phyloP scores from a whole-genome alignment of 2,888 invertebrate genomes.

The Phania funesta region DNA sequence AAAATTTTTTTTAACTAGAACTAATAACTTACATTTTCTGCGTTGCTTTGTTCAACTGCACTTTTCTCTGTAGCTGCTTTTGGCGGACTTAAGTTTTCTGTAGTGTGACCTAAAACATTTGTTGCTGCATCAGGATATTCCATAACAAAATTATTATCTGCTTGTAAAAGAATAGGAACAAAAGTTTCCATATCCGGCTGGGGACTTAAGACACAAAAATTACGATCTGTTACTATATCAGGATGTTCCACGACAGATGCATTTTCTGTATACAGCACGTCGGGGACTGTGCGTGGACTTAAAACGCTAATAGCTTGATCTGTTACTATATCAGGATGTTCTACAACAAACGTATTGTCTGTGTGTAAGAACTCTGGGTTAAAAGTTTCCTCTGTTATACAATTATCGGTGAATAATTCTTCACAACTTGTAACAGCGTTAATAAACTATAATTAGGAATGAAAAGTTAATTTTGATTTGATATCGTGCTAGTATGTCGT shows the following conservation, averaged over 20 bases:
- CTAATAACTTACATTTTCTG: not conserved
- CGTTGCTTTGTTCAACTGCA: not conserved
- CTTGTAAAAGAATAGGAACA: not conserved
- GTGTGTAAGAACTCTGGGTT: not conserved
- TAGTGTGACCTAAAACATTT: not conserved
- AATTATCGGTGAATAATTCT: not conserved
- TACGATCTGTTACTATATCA: not conserved
- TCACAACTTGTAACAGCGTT: not conserved
- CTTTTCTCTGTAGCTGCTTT: not conserved
- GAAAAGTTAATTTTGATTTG: not conserved
- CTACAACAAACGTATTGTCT: not conserved
- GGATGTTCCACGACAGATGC: not conserved
- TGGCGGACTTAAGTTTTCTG: not conserved
- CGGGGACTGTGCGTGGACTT: not conserved
- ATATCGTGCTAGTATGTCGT: too few species aligned
- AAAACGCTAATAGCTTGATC: not conserved
- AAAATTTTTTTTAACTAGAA: not conserved
- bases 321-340: not conserved
- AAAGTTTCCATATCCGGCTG: not conserved
- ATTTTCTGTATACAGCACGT: not conserved
- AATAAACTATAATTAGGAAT: too few species aligned
- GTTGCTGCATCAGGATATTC: not conserved
- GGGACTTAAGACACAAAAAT: not conserved
- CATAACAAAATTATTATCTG: not conserved
- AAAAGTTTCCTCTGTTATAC: not conserved